Percentiles rank a stretch among this genome's conserved stretches.
phyloP scores from a whole-genome alignment of 2,797 vertebrate genomes.

The Caiman crocodilus region DNA sequence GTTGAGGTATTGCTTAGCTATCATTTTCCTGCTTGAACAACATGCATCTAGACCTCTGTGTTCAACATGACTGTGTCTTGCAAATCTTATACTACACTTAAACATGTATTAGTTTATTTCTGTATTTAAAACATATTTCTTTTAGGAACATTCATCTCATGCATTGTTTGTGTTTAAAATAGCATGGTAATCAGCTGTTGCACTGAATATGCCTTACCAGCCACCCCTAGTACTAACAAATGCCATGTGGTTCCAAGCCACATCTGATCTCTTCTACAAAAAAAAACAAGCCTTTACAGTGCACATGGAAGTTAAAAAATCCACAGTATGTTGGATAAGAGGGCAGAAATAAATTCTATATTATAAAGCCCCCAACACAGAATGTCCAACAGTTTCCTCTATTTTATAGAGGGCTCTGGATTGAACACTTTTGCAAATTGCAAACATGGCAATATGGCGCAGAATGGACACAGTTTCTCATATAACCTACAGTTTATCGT shows the following conservation, averaged over 20 bases:
- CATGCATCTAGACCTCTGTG: neutral
- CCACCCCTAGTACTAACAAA: neutral
- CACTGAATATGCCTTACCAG: neutral
- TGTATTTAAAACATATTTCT: neutral
- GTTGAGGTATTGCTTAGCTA: fast-evolving
- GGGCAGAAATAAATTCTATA: neutral
- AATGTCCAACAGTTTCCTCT: neutral
- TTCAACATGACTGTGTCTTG: neutral
- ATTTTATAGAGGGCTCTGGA: neutral
- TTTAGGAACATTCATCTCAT: neutral
- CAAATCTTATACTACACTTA: neutral
- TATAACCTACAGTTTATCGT: too few species aligned
- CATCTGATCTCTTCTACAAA: neutral
- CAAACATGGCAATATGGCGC: neutral
- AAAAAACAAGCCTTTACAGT: neutral
- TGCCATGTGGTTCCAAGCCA: fast-evolving
- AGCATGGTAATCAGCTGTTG: neutral
- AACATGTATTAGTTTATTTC: neutral
- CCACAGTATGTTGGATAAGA: neutral
- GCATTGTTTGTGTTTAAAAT: fast-evolving
- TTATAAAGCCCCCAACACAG: neutral
- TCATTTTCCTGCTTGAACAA: neutral
- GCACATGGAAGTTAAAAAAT: neutral
- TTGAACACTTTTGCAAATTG: neutral
- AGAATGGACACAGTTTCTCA: too few species aligned